Percentiles rank a stretch among this genome's conserved stretches.
These are phyloP conservation scores for Drosophila percnosoma DNA, from an alignment of 2,888 invertebrate genomes.

Conservation along the genomic window DNA sequence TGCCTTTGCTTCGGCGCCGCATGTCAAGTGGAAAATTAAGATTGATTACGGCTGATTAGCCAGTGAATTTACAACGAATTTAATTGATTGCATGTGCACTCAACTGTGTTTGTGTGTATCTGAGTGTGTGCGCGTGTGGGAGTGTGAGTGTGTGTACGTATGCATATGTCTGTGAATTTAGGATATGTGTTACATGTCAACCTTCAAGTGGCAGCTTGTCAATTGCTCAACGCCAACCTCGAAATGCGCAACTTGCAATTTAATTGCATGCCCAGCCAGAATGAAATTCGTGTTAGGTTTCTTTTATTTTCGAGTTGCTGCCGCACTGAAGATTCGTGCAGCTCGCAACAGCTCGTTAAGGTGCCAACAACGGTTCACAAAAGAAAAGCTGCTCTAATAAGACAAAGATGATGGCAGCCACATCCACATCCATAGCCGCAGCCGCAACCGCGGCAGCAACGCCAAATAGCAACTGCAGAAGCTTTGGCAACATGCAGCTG, in stretches of 20 bases:
- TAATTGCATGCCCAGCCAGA: constrained; percentile 66
- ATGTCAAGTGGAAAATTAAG: constrained; percentile 82
- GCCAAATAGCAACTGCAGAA: constrained; percentile 16
- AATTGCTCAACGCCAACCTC: constrained; percentile 67
- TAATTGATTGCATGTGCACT: constrained; percentile 80
- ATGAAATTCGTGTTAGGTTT: constrained; percentile 20
- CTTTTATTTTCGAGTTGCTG: constrained; percentile 1
- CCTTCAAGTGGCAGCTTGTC: constrained; percentile 70
- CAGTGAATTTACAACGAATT: constrained; percentile 81
- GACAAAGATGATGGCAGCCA: constrained; percentile 65
- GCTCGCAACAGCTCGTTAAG: constrained; percentile 64
- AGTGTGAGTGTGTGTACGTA: constrained; percentile 12
- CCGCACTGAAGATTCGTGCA: constrained; percentile 10
- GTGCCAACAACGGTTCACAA: constrained; percentile 53
- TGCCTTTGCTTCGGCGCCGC: constrained; percentile 60
- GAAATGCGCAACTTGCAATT: constrained; percentile 63
- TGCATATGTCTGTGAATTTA: constrained; percentile 23
- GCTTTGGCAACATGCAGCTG: constrained; percentile 42
- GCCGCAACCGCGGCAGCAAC: constrained; percentile 3
- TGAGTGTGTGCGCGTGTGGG: not conserved
- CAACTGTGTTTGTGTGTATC: constrained; percentile 38
- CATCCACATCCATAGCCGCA: constrained; percentile 33
- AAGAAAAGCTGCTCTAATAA: constrained; percentile 65
- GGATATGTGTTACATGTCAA: constrained; percentile 56
- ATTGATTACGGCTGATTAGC: constrained; percentile 80